Conservation (phyloP, 2,888 invertebrate genomes). For the Leucozona laternaria region DNA sequence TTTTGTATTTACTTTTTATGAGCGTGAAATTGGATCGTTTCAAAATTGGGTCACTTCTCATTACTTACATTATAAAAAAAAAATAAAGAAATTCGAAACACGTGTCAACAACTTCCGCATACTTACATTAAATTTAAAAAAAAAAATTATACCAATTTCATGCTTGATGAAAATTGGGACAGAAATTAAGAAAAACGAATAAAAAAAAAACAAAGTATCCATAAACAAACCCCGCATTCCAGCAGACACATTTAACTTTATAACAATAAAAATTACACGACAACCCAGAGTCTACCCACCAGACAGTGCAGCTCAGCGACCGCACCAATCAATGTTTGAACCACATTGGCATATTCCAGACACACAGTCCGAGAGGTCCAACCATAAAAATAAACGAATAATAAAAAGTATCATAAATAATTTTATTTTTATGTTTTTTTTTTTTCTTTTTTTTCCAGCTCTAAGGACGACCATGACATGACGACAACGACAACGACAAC, state of each 20-base stretch:
- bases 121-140: not conserved
- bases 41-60: slow-evolving; percentile 22
- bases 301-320: not conserved
- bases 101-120: slow-evolving; percentile 24
- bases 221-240: slow-evolving; percentile 18
- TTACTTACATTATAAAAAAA: not conserved
- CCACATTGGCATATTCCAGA: slow-evolving; percentile 43
- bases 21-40: not conserved
- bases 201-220: slow-evolving; percentile 23
- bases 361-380: slow-evolving; percentile 12
- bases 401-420: slow-evolving; percentile 38
- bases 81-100: not conserved
- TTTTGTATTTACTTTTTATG: not conserved
- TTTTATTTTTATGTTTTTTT: slow-evolving; percentile 25
- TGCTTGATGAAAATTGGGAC: slow-evolving; percentile 38
- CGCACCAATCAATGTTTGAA: slow-evolving; percentile 19
- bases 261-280: slow-evolving; percentile 20
- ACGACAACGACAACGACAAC: slow-evolving; percentile 25
- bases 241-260: slow-evolving; percentile 30
- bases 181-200: slow-evolving; percentile 30
- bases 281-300: slow-evolving; percentile 32
- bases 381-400: slow-evolving; percentile 26
- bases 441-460: slow-evolving; percentile 1
- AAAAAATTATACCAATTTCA: slow-evolving; percentile 16
- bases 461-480: slow-evolving; percentile 44